Base-by-base conservation (phyloP, 2,888 invertebrate genomes). In the Acronicta leporina region DNA sequence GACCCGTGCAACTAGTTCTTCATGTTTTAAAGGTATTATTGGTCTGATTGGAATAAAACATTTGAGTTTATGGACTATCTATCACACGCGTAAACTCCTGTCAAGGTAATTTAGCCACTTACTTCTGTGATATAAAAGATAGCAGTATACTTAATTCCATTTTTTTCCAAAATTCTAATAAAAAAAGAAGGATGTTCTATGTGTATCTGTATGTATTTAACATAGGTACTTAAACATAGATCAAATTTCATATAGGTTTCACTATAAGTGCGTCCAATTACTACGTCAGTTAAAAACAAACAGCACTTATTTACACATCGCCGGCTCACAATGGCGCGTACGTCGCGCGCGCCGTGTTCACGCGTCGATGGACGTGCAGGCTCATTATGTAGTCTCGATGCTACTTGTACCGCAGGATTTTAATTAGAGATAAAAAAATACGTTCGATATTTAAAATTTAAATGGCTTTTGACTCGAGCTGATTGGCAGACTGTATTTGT, bases 251-350 rank as follows among this genome's bases (percentile, higher is more conserved):
- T 59, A 45, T 13, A 59, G 38, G 60, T 46, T 48, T 46, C 59
- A 49, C 54, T n/a, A n/a, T n/a, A 15, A 46, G 47, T 46, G 33
- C 58, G 44, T 72, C 76, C 80, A 82, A 83, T 83, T 82, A 80
- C 61, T 54, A 60, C 62, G 63, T 68, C 55, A 62, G 73, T 59
- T 73, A 57, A 69, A 75, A 79, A 82, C 79, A 82, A 82, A 82
- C 77, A 73, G 45, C 61, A 70, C 73, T 75, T 73, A 64, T 75
- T 75, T 67, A 77, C 81, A 78, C 81, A 78, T 78, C 76, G 77
- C 68, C 68, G 76, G 69, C 55, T 74, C 66, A 65, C 78, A 73
- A 75, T 72, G 68, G 68, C 57, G 64, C 59, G 69, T 52, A 49
- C 61, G 66, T 49, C 71, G 52, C 69, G 64, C 56, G 55, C 41